Percentiles rank a stretch among this genome's conserved stretches.
These are phyloP conservation scores for Saccopteryx leptura DNA, from an alignment of 2,113 vertebrate species.

Conservation along the genomic window DNA sequence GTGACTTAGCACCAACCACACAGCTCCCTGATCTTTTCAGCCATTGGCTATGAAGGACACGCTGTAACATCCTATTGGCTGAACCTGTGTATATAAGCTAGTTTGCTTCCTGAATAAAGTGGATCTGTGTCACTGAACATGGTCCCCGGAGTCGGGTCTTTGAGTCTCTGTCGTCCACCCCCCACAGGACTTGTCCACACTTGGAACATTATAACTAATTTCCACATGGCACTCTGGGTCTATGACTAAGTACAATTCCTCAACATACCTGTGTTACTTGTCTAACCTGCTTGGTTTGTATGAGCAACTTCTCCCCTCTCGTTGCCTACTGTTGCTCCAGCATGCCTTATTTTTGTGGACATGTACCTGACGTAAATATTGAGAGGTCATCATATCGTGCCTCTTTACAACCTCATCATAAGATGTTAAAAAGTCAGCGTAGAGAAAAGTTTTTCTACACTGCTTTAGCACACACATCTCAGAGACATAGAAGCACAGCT, in stretches of 20 bases:
- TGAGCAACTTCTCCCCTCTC: background rate
- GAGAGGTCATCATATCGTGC: background rate
- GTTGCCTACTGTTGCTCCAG: background rate
- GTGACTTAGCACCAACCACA: too few relatives aligned
- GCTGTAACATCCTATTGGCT: too few relatives aligned
- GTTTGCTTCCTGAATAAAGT: too few relatives aligned
- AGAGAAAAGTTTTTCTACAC: background rate
- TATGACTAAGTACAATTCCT: background rate
- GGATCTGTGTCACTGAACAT: too few relatives aligned
- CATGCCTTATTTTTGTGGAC: background rate
- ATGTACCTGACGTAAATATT: background rate
- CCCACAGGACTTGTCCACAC: too few relatives aligned
- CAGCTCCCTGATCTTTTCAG: too few relatives aligned
- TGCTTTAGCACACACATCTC: background rate
- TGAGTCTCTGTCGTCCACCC: too few relatives aligned
- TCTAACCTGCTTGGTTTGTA: background rate
- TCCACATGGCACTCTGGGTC: background rate
- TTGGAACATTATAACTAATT: background rate
- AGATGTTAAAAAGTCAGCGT: background rate
- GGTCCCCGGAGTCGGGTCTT: too few relatives aligned
- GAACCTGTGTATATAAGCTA: too few relatives aligned
- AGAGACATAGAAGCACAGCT: background rate
- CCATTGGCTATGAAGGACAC: too few relatives aligned
- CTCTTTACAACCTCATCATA: background rate
- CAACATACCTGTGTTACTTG: background rate